Evolutionary conservation across 2,888 invertebrate species (phyloP).

Genomic region (Megamerina dolium): DNA sequence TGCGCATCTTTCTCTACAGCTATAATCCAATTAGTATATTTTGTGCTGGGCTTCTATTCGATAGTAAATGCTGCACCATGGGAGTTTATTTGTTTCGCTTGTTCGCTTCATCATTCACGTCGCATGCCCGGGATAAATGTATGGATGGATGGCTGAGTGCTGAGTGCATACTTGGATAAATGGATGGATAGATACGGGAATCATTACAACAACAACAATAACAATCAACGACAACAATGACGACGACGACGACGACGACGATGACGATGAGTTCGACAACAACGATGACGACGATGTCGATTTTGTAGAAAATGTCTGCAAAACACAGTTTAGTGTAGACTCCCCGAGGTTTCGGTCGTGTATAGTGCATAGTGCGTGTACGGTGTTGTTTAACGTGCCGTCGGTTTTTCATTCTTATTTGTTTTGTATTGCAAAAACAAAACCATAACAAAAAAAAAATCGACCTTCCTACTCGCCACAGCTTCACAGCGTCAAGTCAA

Average conservation of each 20-base stretch:
- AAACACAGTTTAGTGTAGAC: conserved; percentile 40
- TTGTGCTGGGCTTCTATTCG: too few relatives aligned
- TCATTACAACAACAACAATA: too few relatives aligned
- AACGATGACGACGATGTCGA: conserved; percentile 8
- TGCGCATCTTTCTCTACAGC: conserved; percentile 2
- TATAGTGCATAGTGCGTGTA: conserved; percentile 25
- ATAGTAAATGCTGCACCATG: conserved; percentile 2
- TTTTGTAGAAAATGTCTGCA: conserved; percentile 29
- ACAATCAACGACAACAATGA: neutral
- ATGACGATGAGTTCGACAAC: conserved; percentile 2
- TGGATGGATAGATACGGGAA: too few relatives aligned
- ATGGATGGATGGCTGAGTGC: too few relatives aligned
- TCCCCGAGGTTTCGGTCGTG: conserved; percentile 37
- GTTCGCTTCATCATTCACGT: neutral
- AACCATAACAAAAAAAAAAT: conserved; percentile 17
- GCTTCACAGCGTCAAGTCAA: too few relatives aligned
- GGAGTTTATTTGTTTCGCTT: neutral
- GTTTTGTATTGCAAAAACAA: neutral
- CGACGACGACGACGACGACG: neutral
- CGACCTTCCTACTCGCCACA: too few relatives aligned
- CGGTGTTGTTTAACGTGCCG: too few relatives aligned
- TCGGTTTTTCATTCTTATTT: conserved; percentile 19
- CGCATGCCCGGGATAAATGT: conserved; percentile 7
- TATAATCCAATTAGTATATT: too few relatives aligned
- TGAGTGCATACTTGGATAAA: too few relatives aligned